Evolutionary conservation across 1,140 invertebrate species (phyloP), one percentile per base, ranked within the genome.

Genomic region (honey bee (Apis mellifera)): DNA sequence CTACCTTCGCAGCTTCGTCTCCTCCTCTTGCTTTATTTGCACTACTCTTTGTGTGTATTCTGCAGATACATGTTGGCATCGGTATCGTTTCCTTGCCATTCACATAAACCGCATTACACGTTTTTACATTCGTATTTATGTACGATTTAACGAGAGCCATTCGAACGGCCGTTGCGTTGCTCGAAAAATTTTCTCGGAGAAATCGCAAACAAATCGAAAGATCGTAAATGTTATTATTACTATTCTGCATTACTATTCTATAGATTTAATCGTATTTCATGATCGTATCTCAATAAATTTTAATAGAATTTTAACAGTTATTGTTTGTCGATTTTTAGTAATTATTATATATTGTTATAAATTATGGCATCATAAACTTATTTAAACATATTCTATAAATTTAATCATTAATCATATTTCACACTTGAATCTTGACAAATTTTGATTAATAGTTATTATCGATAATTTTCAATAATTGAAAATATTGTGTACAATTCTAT

Each of bases 91-190:
- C 52, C 13, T 68, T 23, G 23, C 70, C 69, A 75, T 74, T 86
- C 79, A 64, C 85, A 84, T 89, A 87, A 90, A 88, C 82, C 75
- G 85, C 84, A 84, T 90, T 83, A 89, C 70, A 85, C 76, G 73
- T 79, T 87, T 86, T 88, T 84, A 83, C 60, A 55, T 65, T 65
- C 65, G 84, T 81, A 88, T 88, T 89, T 86, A 83, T 84, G 84
- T 80, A 78, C 71, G 70, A 86, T 83, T 52, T 70, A 85, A 85
- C 78, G 69, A 84, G 73, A 48, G 60, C 48, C 42, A 57, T 82
- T 74, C 69, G 11, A 59, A 42, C 54, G n/a, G 13, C 32, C n/a
- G 55, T 32, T 50, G 13, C 52, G 32, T 42, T 42, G 32, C 32
- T 42, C 7, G 5, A 50, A 7, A 32, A 65, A 54, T 64, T 68